Evolutionary conservation across 1,140 invertebrate species (phyloP).

Genomic region (Leguminivora glycinivorella): DNA sequence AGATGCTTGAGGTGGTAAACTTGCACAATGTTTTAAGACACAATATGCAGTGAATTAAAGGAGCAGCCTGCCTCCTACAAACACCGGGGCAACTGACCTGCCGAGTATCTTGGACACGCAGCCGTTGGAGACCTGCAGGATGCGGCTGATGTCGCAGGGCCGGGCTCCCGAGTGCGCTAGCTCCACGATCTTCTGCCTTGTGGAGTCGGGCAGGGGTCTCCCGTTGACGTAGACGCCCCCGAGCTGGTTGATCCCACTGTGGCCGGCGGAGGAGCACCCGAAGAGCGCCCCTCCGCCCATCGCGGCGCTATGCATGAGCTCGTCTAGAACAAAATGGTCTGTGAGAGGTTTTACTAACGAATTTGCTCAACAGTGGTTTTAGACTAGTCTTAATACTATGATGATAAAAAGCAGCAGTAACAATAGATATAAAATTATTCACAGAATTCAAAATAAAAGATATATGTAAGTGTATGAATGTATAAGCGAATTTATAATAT

Average conservation of each 20-base stretch:
- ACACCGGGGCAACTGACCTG: constrained; percentile 82
- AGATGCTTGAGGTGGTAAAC: too few relatives aligned
- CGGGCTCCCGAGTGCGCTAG: constrained; percentile 97
- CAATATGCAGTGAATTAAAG: not conserved
- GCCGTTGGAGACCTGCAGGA: constrained; percentile 97
- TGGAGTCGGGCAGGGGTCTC: constrained; percentile 96
- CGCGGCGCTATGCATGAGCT: constrained; percentile 76
- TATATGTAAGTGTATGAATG: too few relatives aligned
- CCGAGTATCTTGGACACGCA: constrained; percentile 97
- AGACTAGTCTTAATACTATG: not conserved
- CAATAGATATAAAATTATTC: too few relatives aligned
- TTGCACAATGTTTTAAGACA: too few relatives aligned
- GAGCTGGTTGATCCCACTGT: constrained; percentile 98
- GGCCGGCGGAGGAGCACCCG: constrained; percentile 90
- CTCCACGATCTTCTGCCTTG: constrained; percentile 98
- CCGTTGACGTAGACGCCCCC: constrained; percentile 99
- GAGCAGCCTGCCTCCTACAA: not conserved
- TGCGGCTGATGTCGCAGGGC: constrained; percentile 98
- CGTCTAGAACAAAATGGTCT: constrained; percentile 58
- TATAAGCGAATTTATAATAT: too few relatives aligned
- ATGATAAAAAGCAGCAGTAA: too few relatives aligned
- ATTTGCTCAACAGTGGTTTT: not conserved
- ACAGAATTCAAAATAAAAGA: too few relatives aligned
- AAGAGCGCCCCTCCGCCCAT: constrained; percentile 82
- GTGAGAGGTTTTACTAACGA: constrained; percentile 29